Evolutionary conservation across 2,888 invertebrate genomes (phyloP).

Genomic region (Noctua janthe): DNA sequence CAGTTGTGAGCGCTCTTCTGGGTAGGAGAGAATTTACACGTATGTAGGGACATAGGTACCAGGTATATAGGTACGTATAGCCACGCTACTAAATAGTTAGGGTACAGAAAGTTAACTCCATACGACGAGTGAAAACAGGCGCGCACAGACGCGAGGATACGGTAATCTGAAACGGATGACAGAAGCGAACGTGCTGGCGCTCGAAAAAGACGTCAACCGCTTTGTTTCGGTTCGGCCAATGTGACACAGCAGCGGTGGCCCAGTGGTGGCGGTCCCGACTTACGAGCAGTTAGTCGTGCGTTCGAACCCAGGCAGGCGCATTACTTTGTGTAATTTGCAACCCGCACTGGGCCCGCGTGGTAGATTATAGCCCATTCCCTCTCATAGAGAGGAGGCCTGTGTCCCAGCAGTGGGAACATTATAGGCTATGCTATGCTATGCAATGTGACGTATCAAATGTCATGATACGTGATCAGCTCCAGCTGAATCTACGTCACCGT

Average conservation of each 20-base stretch:
- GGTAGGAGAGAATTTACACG: constrained; percentile 52
- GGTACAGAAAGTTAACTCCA: neutral
- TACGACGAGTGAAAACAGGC: neutral
- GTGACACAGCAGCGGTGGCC: neutral
- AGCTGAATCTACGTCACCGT: neutral
- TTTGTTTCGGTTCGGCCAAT: neutral
- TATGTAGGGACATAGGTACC: constrained; percentile 11
- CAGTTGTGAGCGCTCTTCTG: constrained; percentile 59
- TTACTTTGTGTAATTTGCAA: too few species aligned
- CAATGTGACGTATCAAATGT: neutral
- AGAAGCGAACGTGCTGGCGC: neutral
- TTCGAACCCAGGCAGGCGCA: too few species aligned
- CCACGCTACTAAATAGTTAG: neutral
- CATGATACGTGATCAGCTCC: neutral
- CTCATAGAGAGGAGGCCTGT: too few species aligned
- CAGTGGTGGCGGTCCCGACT: too few species aligned
- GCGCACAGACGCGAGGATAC: neutral
- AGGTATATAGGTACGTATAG: constrained; percentile 15
- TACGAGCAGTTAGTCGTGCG: too few species aligned
- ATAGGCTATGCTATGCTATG: too few species aligned
- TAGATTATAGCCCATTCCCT: too few species aligned
- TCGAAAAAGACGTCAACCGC: neutral
- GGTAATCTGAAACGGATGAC: neutral
- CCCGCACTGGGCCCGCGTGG: too few species aligned
- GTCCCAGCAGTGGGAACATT: too few species aligned